Evolutionary conservation across 2,113 vertebrate species (phyloP).

Genomic region (Procavia capensis): DNA sequence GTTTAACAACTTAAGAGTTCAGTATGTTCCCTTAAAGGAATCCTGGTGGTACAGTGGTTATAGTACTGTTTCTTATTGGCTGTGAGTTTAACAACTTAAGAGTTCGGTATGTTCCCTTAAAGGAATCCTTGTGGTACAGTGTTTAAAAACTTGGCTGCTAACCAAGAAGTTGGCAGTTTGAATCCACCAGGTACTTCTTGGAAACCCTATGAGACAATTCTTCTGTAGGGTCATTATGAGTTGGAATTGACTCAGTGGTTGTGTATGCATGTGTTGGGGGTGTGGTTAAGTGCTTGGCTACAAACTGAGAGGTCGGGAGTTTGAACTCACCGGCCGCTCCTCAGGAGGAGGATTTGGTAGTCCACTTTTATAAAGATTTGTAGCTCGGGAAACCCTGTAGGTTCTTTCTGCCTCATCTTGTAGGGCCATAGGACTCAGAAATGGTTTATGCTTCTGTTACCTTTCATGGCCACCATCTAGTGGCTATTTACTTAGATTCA

Average conservation of each 20-base stretch:
- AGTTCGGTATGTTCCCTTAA: not conserved
- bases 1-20: not conserved
- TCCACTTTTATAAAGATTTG: not conserved
- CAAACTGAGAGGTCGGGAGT: no score
- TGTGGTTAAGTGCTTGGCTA: no score
- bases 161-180: no score
- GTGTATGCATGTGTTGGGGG: no score
- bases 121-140: no score
- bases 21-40: not conserved
- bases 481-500: not conserved
- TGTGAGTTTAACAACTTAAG: not conserved
- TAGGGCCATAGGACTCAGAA: not conserved
- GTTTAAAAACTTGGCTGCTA: no score
- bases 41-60: no score
- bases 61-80: not conserved
- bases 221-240: no score
- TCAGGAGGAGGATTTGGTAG: not conserved
- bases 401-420: not conserved
- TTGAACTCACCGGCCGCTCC: no score
- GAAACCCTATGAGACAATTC: no score
- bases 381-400: not conserved
- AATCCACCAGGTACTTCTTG: no score
- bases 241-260: no score
- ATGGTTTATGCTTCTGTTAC: not conserved
- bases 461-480: not conserved